These are phyloP conservation scores for Phylloscopus collybita DNA, from an alignment of 2,797 vertebrate genomes.

Conservation along the genomic window DNA sequence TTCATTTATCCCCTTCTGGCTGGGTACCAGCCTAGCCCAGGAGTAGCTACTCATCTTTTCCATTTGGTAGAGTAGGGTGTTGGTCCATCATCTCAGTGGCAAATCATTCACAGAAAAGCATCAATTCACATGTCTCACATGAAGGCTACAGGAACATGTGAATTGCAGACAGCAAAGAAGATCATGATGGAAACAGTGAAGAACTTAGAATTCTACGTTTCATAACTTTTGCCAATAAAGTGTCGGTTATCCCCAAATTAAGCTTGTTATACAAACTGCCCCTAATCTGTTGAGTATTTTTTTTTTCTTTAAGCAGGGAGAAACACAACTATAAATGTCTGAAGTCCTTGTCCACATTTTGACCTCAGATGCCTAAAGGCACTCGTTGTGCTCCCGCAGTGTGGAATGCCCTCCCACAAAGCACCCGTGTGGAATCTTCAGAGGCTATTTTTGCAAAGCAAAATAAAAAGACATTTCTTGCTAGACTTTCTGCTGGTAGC, in stretches of 20 bases:
- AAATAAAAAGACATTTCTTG: constrained; percentile 45
- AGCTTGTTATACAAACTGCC: constrained; percentile 2
- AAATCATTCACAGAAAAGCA: background rate
- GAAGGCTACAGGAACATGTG: background rate
- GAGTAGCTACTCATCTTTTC: background rate
- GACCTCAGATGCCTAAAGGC: constrained; percentile 41
- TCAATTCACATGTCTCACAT: background rate
- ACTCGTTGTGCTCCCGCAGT: constrained; percentile 14
- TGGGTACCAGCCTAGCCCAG: background rate
- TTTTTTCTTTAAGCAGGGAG: constrained; percentile 20
- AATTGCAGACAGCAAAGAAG: background rate
- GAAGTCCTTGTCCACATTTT: constrained; percentile 35
- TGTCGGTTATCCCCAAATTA: constrained; percentile 7
- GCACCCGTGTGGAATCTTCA: background rate
- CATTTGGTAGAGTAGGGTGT: background rate
- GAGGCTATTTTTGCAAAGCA: constrained; percentile 27
- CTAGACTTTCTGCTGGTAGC: constrained; percentile 19
- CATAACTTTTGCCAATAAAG: background rate
- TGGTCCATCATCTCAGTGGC: background rate
- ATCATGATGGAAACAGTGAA: background rate
- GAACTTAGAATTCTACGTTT: background rate
- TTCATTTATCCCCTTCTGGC: background rate
- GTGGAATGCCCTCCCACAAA: constrained; percentile 58
- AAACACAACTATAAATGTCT: constrained; percentile 52
- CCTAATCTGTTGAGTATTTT: constrained; percentile 14